phyloP scores from a whole-genome alignment of 1,140 invertebrate genomes.

The Chelonus insularis region DNA sequence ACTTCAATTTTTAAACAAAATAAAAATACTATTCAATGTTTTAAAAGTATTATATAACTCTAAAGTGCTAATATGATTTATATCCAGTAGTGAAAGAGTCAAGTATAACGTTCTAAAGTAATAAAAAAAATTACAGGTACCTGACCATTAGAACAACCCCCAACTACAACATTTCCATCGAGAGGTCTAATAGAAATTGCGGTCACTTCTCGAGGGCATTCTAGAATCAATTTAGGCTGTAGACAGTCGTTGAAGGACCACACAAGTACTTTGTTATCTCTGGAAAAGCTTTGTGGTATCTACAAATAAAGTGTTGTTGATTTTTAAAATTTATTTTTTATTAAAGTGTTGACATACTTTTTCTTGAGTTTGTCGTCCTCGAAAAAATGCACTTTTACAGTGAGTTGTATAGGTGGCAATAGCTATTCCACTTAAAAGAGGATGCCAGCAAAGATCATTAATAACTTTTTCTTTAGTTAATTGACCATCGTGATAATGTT shows the following conservation, averaged over 20 bases:
- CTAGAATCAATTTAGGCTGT: constrained; percentile 70
- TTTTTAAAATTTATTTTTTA: background rate
- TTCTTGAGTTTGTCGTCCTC: constrained; percentile 32
- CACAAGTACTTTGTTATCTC: constrained; percentile 68
- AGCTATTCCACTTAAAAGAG: constrained; percentile 67
- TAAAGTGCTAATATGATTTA: too few species aligned
- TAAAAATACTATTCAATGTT: too few species aligned
- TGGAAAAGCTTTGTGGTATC: constrained; percentile 60
- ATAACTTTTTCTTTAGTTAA: constrained; percentile 66
- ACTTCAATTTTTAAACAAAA: too few species aligned
- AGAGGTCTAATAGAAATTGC: constrained; percentile 69
- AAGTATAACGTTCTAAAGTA: background rate
- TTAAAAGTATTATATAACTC: too few species aligned
- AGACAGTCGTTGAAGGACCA: constrained; percentile 75
- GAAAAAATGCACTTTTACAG: constrained; percentile 40
- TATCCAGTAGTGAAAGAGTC: background rate
- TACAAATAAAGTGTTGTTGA: constrained; percentile 38
- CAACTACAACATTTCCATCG: constrained; percentile 69
- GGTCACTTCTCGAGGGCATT: constrained; percentile 68
- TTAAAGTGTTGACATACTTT: constrained; percentile 10
- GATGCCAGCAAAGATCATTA: constrained; percentile 70
- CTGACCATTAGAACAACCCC: constrained; percentile 72
- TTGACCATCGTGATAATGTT: constrained; percentile 66
- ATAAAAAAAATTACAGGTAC: constrained; percentile 30
- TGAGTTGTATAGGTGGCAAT: constrained; percentile 66